phyloP scores from a whole-genome alignment of 92 coral and sea anemone species.

The Bergia puertoricense region DNA sequence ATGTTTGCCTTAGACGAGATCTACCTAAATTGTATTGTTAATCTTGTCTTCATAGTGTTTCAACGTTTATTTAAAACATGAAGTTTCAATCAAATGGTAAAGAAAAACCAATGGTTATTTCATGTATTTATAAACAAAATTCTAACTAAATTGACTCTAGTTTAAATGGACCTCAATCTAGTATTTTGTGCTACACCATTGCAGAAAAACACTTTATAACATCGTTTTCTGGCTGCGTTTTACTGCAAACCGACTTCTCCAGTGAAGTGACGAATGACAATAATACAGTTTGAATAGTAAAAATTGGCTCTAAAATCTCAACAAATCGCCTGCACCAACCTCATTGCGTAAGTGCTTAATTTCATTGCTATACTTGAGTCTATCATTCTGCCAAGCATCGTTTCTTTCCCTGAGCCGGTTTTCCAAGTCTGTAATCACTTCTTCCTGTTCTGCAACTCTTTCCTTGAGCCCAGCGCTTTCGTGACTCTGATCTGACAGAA shows the following conservation, averaged over 20 bases:
- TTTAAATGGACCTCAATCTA: background rate
- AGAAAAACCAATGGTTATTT: background rate
- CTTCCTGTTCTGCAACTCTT: conserved; percentile 70
- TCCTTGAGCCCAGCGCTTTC: conserved; percentile 77
- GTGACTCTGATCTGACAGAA: conserved; percentile 80
- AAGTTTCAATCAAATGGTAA: too few species aligned
- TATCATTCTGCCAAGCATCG: conserved; percentile 85
- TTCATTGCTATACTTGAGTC: conserved; percentile 81
- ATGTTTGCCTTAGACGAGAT: too few species aligned
- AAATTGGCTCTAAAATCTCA: background rate
- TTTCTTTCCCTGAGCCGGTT: conserved; percentile 78
- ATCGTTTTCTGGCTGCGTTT: background rate
- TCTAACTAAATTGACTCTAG: background rate
- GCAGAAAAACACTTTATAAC: background rate
- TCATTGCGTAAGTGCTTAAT: conserved; percentile 89
- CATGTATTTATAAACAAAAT: background rate
- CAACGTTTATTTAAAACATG: background rate
- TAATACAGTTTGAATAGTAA: background rate
- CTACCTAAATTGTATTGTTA: too few species aligned
- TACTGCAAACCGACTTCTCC: background rate
- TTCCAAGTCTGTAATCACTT: conserved; percentile 81
- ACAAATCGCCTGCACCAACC: conserved; percentile 49
- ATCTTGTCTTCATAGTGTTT: background rate
- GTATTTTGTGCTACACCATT: background rate
- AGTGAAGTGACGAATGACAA: background rate